Evolutionary conservation across 2,113 vertebrate genomes (phyloP), one percentile per base, ranked within the genome.

Genomic region (Rhabdomys dilectus): DNA sequence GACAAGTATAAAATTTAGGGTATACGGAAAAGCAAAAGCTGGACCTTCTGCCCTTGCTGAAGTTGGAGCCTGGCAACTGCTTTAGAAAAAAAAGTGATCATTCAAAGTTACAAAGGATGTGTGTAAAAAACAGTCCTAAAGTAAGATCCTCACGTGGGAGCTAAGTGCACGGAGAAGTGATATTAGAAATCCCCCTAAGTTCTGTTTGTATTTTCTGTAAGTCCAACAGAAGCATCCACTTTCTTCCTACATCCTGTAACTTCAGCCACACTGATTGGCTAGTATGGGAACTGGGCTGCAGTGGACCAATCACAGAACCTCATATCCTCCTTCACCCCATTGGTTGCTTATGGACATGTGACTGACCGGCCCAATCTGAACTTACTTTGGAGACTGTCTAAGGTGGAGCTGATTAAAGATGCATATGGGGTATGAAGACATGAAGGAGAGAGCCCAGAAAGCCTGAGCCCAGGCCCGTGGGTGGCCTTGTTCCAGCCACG

Each of bases 371-470:
- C 19, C 78, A 15, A 5, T 29, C 24, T 22, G 56, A 72, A n/a
- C 3, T 5, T 78, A 3, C 17, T 77, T 60, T 73, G 22, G 58
- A 76, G 34, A 39, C 42, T 34, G 31, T 75, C 29, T 31, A 10
- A 1, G 21, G 29, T 2, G 31, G 7, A 48, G 7, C 5, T 34
- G 4, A 42, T 21, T 26, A 78, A 42, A 9, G 4, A 1, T n/a
- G 4, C 51, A 24, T 11, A 73, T 24, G 39, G n/a, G 19, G 39
- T 26, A 4, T 42, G 73, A 5, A 75, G 9, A 26, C 10, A 5
- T 2, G 21, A 75, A 75, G 72, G 21, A 75, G 7, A 24, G n/a
- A 84, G n/a, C n/a, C 3, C 1, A 84, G 15, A 13, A 39, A 8
- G 26, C n/a, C 53, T 5, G 51, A 56, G 58, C n/a, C 81, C 24